Conservation (phyloP, 2,113 vertebrate species). For the Typhlomys cinereus region DNA sequence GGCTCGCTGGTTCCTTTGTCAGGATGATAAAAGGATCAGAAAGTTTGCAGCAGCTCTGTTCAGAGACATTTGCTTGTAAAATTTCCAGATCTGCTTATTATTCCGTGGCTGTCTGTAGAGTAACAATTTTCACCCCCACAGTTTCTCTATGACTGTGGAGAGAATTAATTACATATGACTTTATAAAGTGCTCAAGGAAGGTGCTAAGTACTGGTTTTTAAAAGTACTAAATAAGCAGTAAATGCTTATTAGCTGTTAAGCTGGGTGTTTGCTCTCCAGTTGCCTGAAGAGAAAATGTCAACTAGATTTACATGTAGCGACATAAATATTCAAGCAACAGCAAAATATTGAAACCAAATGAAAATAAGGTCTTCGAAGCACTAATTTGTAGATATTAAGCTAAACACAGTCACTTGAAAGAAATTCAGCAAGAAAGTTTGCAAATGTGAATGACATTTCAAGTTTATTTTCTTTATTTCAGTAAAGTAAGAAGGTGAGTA, state of each 20-base stretch:
- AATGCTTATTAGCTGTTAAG: neutral
- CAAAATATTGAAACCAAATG: slow-evolving; percentile 28
- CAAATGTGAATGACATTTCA: neutral
- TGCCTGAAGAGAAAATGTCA: neutral
- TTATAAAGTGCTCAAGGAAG: slow-evolving; percentile 21
- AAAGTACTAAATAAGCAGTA: neutral
- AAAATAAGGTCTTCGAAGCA: slow-evolving; percentile 8
- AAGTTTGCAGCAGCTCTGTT: slow-evolving; percentile 4
- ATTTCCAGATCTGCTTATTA: slow-evolving; percentile 15
- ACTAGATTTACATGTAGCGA: neutral
- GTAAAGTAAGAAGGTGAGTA: neutral
- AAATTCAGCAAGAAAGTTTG: neutral
- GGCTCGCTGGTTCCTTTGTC: slow-evolving; percentile 29
- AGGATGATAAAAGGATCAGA: neutral
- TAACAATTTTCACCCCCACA: neutral
- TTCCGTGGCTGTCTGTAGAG: neutral
- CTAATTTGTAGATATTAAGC: neutral
- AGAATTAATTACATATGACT: slow-evolving; percentile 5
- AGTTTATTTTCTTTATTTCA: neutral
- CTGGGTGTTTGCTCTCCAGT: neutral
- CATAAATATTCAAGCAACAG: neutral
- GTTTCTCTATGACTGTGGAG: neutral
- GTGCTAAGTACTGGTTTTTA: neutral
- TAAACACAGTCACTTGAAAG: neutral
- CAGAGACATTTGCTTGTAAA: neutral